phyloP scores from a whole-genome alignment of 2,113 vertebrate species.

The Asarcornis scutulata region DNA sequence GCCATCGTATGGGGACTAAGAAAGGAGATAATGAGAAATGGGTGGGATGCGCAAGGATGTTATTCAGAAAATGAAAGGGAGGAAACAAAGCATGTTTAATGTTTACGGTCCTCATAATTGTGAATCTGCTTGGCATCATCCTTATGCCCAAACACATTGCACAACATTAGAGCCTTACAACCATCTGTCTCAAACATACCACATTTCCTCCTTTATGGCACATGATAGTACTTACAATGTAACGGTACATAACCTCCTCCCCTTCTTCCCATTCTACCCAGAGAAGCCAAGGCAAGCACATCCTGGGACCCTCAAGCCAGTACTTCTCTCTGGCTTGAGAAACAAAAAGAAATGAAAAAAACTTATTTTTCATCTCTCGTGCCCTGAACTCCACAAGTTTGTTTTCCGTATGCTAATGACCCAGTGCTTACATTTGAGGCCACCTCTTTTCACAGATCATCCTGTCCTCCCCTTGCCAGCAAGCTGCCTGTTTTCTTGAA shows the following conservation, averaged over 20 bases:
- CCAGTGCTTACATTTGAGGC: not conserved
- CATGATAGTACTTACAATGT: constrained; percentile 5
- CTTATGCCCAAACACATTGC: constrained; percentile 27
- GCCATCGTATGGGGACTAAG: not conserved
- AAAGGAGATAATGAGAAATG: constrained; percentile 41
- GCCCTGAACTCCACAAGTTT: not conserved
- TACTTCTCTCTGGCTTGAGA: not conserved
- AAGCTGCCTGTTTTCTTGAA: not conserved
- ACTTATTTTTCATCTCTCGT: not conserved
- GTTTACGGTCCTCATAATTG: constrained; percentile 24
- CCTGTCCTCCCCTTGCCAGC: not conserved
- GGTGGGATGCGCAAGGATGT: not conserved
- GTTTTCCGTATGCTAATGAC: not conserved
- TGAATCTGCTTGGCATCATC: constrained; percentile 33
- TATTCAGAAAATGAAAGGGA: constrained; percentile 36
- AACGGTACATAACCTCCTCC: not conserved
- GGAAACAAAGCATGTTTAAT: not conserved
- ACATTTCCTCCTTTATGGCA: not conserved
- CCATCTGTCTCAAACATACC: constrained; percentile 37
- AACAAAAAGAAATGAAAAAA: not conserved
- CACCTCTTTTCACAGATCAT: not conserved
- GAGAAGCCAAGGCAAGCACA: not conserved
- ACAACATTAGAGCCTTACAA: constrained; percentile 3
- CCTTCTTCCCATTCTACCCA: not conserved
- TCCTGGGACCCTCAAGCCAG: not conserved